Evolutionary conservation across 2,113 vertebrate species (phyloP).

Genomic region (Arizona elegans): DNA sequence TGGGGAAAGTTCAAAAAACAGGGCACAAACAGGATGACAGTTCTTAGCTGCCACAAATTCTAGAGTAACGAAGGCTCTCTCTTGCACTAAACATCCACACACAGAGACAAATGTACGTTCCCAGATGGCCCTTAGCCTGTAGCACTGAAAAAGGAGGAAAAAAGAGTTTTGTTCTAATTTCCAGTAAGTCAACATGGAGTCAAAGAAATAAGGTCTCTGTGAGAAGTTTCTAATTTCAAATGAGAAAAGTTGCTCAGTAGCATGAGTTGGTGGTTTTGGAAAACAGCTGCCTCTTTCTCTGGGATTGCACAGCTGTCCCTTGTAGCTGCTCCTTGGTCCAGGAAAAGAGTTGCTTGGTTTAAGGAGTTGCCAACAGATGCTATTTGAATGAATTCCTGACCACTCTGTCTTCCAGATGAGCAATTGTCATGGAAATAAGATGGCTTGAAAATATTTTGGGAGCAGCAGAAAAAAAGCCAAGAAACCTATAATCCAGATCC

Average conservation of each 20-base stretch:
- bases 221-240: background rate
- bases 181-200: background rate
- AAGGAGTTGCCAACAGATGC: background rate
- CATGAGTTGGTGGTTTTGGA: background rate
- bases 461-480: too few species aligned
- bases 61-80: background rate
- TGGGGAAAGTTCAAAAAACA: background rate
- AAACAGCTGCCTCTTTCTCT: background rate
- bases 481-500: too few species aligned
- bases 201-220: background rate
- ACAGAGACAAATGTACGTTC: background rate
- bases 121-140: background rate
- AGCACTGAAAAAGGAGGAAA: background rate
- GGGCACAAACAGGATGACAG: background rate
- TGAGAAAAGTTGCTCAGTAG: background rate
- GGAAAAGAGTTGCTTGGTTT: background rate
- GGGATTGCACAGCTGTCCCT: background rate
- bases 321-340: background rate
- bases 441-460: slow-evolving; percentile 14
- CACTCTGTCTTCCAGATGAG: background rate
- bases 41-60: background rate
- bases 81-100: background rate
- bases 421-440: background rate
- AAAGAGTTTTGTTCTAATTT: background rate
- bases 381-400: background rate